Percentiles rank a stretch among this genome's conserved stretches.
phyloP scores from a whole-genome alignment of 2,888 invertebrate genomes.

The Anticlea derivata region DNA sequence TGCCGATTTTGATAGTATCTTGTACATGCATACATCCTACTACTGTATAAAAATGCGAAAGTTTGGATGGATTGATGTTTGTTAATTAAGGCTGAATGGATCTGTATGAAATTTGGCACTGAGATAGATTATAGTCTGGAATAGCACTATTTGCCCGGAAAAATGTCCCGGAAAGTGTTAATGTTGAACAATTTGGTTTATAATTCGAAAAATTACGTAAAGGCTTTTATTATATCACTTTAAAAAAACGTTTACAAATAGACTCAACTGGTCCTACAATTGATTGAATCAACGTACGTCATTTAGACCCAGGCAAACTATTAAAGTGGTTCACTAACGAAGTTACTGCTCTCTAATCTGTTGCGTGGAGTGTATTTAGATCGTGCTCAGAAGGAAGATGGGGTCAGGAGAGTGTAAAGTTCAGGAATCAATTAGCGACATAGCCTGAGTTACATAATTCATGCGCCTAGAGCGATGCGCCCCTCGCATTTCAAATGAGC shows the following conservation, averaged over 20 bases:
- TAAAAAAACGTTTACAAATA: neutral
- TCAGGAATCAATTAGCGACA: slow-evolving; percentile 65
- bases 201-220: too few relatives aligned
- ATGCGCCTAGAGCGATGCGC: slow-evolving; percentile 42
- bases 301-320: slow-evolving; percentile 28
- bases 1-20: neutral
- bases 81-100: too few relatives aligned
- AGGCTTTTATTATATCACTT: neutral
- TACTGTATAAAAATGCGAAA: too few relatives aligned
- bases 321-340: slow-evolving; percentile 34
- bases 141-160: too few relatives aligned
- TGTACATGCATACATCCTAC: too few relatives aligned
- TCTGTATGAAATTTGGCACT: too few relatives aligned
- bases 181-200: neutral
- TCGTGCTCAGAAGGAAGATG: slow-evolving; percentile 31
- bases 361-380: slow-evolving; percentile 35
- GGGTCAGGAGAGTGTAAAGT: slow-evolving; percentile 49
- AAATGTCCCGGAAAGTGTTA: too few relatives aligned
- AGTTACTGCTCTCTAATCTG: slow-evolving; percentile 33
- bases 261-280: neutral
- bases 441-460: slow-evolving; percentile 59
- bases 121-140: too few relatives aligned
- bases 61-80: too few relatives aligned
- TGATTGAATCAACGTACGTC: slow-evolving; percentile 17
- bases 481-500: slow-evolving; percentile 21